Percentiles rank a stretch among this genome's conserved stretches.
Evolutionary conservation across 2,113 vertebrate genomes (phyloP).

Genomic region (Acrocephalus arundinaceus): DNA sequence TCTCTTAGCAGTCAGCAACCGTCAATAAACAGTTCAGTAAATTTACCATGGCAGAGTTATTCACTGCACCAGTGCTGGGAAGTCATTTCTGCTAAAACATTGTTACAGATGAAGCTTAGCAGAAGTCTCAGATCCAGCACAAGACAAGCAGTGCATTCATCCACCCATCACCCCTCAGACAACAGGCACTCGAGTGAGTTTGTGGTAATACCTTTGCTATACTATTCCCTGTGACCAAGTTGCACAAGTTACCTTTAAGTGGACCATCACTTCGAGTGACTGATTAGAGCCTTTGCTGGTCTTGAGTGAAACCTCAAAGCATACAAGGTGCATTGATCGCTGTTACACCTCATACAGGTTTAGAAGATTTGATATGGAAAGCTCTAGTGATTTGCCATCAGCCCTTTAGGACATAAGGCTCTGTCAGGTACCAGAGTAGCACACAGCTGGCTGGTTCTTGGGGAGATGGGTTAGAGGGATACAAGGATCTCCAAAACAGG

Average conservation of each 20-base stretch:
- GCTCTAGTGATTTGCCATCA: background rate
- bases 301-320: background rate
- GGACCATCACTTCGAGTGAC: fast-evolving
- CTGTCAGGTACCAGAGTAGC: background rate
- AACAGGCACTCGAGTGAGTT: background rate
- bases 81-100: background rate
- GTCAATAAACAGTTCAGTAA: background rate
- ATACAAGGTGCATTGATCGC: fast-evolving
- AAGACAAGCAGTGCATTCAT: background rate
- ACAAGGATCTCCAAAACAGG: background rate
- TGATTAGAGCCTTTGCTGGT: background rate
- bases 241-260: background rate
- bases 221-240: background rate
- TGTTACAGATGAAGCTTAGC: background rate
- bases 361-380: background rate
- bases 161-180: fast-evolving
- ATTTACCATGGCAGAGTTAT: background rate
- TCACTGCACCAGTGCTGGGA: background rate
- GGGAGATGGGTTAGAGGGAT: background rate
- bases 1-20: background rate
- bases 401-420: background rate
- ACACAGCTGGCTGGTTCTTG: background rate
- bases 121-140: background rate
- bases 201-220: background rate
- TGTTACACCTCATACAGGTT: background rate